Percentiles rank a stretch among this genome's conserved stretches.
phyloP scores from a whole-genome alignment of 2,888 invertebrate genomes.

The Mamestra brassicae region DNA sequence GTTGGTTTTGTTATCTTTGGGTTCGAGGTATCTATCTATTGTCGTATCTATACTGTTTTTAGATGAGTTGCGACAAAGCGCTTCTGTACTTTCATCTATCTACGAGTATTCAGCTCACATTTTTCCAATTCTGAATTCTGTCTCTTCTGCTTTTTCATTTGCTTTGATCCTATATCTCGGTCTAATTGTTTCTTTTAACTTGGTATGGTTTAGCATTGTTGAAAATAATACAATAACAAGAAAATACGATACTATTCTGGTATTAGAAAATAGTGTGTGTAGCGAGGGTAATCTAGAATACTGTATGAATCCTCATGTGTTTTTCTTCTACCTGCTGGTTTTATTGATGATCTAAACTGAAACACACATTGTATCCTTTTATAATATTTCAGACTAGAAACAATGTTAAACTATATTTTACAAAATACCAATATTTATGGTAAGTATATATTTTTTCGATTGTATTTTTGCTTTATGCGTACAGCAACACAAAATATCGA shows the following conservation, averaged over 20 bases:
- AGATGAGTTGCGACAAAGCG: constrained; percentile 60
- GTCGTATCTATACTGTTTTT: constrained; percentile 46
- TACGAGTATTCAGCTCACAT: constrained; percentile 44
- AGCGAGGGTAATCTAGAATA: background rate
- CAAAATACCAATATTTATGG: background rate
- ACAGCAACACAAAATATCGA: background rate
- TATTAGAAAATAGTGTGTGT: background rate
- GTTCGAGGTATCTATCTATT: constrained; percentile 52
- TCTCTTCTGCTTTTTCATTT: constrained; percentile 35
- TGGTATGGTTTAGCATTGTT: background rate
- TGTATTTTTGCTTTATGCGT: background rate
- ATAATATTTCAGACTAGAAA: background rate
- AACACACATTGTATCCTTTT: background rate
- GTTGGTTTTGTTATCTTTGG: constrained; percentile 62
- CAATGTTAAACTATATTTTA: background rate
- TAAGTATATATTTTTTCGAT: background rate
- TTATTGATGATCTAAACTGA: background rate
- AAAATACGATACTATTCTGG: background rate
- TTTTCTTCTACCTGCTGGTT: background rate
- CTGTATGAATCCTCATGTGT: background rate
- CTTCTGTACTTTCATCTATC: constrained; percentile 56
- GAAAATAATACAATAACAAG: constrained; percentile 5
- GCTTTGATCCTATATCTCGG: constrained; percentile 37
- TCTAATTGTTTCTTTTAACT: constrained; percentile 20
- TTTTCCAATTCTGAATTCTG: constrained; percentile 34